These are phyloP conservation scores for Chloropsis hardwickii DNA, from an alignment of 2,113 vertebrate species.

Conservation along the genomic window DNA sequence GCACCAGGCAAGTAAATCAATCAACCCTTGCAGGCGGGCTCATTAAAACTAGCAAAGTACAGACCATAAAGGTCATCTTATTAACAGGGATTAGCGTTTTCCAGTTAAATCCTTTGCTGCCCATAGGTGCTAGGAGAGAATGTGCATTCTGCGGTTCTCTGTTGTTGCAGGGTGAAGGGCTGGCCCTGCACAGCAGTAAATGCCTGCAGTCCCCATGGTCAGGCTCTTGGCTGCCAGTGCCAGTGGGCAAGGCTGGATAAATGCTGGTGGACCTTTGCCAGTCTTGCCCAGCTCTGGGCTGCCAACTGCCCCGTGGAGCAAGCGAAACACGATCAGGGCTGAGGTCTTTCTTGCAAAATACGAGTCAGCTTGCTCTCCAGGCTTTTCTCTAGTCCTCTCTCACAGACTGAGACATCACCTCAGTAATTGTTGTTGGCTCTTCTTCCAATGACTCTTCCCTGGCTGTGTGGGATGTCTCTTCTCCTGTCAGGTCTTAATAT, in stretches of 20 bases:
- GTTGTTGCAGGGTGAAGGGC: not conserved
- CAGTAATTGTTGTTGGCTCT: constrained; percentile 60
- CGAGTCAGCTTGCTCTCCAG: not conserved
- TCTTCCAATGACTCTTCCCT: not conserved
- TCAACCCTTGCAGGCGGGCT: constrained; percentile 50
- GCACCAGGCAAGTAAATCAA: constrained; percentile 56
- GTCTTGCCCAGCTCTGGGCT: not conserved
- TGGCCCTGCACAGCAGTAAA: constrained; percentile 8
- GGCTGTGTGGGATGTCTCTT: not conserved
- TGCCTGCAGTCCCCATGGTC: not conserved
- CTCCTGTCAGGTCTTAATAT: constrained; percentile 8
- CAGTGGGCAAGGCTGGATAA: not conserved
- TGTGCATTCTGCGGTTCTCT: not conserved
- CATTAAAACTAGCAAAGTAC: constrained; percentile 45
- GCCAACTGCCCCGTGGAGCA: not conserved
- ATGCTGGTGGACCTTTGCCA: not conserved
- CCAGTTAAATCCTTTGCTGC: constrained; percentile 28
- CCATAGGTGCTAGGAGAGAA: not conserved
- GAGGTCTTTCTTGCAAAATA: not conserved
- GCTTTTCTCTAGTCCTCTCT: not conserved
- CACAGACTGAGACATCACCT: constrained; percentile 46
- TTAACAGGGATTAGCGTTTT: constrained; percentile 56
- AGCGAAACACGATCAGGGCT: not conserved
- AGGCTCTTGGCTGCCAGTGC: not conserved
- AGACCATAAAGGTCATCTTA: constrained; percentile 47